Percentiles rank a stretch among this genome's conserved stretches.
These are phyloP conservation scores for Lethenteron reissneri DNA, from an alignment of 2,113 vertebrate genomes.

Conservation along the genomic window DNA sequence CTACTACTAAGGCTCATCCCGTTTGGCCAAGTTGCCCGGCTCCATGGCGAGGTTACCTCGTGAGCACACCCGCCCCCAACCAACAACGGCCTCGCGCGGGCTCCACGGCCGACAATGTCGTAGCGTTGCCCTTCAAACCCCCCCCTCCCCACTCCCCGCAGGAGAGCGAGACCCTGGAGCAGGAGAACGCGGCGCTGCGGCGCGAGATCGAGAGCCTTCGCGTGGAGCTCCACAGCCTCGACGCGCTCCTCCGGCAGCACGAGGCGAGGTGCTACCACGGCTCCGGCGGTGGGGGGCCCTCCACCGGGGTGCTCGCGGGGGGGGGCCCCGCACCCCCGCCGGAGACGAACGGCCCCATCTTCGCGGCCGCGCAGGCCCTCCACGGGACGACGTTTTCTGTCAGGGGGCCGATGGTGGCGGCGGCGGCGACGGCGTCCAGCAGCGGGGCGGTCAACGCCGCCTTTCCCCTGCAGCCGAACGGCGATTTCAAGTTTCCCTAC, in stretches of 20 bases:
- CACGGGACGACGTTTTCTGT: no score
- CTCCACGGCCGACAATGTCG: no score
- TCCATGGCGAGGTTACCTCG: no score
- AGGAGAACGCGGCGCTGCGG: conserved; percentile 60
- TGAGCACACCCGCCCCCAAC: no score
- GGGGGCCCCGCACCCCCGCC: not conserved
- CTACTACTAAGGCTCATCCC: no score
- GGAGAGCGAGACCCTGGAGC: conserved; percentile 85
- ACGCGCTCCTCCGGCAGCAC: conserved; percentile 53
- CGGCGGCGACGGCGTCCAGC: no score
- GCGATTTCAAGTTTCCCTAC: no score
- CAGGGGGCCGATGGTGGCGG: no score
- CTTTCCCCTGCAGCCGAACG: no score
- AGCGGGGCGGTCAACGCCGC: no score
- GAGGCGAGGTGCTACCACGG: conserved; percentile 49
- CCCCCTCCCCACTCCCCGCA: conserved; percentile 16
- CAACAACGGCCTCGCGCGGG: no score
- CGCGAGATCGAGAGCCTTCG: conserved; percentile 76
- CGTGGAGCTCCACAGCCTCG: conserved; percentile 69
- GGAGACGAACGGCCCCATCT: not conserved
- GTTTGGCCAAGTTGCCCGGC: no score
- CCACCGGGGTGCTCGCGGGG: not conserved
- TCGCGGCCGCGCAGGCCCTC: not conserved
- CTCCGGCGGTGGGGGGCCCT: not conserved
- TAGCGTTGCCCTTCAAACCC: not conserved